Conservation (phyloP, 1,140 invertebrate genomes). For the Tetraneura akinire region DNA sequence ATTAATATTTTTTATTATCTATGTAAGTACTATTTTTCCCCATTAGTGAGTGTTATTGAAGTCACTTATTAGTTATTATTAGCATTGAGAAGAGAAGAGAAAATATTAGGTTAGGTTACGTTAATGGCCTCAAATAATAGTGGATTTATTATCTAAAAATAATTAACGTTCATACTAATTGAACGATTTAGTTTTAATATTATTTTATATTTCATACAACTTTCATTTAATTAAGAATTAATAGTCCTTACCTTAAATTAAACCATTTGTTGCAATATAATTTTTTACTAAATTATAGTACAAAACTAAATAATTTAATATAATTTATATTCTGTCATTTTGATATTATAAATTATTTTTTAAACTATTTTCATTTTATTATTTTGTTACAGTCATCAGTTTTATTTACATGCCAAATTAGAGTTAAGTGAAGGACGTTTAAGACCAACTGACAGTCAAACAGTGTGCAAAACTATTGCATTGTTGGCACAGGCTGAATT, state of each 20-base stretch:
- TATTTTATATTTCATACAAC: background rate
- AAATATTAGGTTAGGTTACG: no score
- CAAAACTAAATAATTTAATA: no score
- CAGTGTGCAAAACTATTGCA: constrained; percentile 73
- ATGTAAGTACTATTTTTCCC: background rate
- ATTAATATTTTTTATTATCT: background rate
- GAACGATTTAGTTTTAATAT: background rate
- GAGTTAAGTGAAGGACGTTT: constrained; percentile 74
- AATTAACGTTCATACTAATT: background rate
- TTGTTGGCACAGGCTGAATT: constrained; percentile 75
- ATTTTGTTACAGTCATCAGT: constrained; percentile 69
- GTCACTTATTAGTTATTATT: no score
- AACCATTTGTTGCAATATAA: no score
- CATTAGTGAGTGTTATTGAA: background rate
- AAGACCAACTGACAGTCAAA: constrained; percentile 68
- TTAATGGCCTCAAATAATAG: background rate
- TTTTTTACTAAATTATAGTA: no score
- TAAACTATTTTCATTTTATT: no score
- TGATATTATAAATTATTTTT: no score
- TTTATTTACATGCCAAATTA: constrained; percentile 77
- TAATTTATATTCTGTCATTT: no score
- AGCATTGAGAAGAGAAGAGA: background rate
- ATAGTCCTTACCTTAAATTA: no score
- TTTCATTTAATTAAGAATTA: background rate
- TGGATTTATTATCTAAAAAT: background rate